These are phyloP conservation scores for Cheilosia urbana DNA, from an alignment of 2,888 invertebrate genomes.

Conservation along the genomic window DNA sequence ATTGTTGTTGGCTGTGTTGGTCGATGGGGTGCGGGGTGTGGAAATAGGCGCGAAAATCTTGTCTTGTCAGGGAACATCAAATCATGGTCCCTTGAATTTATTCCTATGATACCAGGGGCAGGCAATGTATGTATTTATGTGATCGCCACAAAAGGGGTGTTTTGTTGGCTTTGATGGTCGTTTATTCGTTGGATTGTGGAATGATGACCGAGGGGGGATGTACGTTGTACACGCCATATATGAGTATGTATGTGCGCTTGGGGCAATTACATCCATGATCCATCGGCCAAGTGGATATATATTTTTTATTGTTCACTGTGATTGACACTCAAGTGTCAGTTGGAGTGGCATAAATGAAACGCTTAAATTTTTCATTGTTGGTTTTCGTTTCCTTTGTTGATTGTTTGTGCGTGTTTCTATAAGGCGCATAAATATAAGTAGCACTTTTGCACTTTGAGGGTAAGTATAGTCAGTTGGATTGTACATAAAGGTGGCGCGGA, in stretches of 20 bases:
- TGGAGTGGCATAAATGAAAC: slow-evolving; percentile 64
- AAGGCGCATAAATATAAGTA: no score
- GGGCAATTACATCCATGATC: slow-evolving; percentile 53
- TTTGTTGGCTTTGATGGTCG: slow-evolving; percentile 56
- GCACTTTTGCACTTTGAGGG: no score
- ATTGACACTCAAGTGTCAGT: slow-evolving; percentile 70
- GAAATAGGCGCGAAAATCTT: slow-evolving; percentile 68
- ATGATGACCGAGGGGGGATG: neutral
- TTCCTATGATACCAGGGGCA: slow-evolving; percentile 25
- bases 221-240: neutral
- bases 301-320: slow-evolving; percentile 68
- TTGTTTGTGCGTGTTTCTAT: neutral
- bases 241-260: slow-evolving; percentile 8
- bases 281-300: slow-evolving; percentile 42
- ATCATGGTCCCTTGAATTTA: slow-evolving; percentile 46
- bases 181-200: slow-evolving; percentile 18
- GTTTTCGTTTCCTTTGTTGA: slow-evolving; percentile 25
- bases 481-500: no score
- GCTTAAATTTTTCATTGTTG: slow-evolving; percentile 64
- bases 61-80: slow-evolving; percentile 45
- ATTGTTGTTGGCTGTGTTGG: slow-evolving; percentile 23
- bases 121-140: slow-evolving; percentile 35
- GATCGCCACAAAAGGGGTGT: slow-evolving; percentile 59
- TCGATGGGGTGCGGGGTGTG: neutral
- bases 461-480: no score